Evolutionary conservation across 2,797 vertebrate species (phyloP).

Genomic region (Danio kyathit): DNA sequence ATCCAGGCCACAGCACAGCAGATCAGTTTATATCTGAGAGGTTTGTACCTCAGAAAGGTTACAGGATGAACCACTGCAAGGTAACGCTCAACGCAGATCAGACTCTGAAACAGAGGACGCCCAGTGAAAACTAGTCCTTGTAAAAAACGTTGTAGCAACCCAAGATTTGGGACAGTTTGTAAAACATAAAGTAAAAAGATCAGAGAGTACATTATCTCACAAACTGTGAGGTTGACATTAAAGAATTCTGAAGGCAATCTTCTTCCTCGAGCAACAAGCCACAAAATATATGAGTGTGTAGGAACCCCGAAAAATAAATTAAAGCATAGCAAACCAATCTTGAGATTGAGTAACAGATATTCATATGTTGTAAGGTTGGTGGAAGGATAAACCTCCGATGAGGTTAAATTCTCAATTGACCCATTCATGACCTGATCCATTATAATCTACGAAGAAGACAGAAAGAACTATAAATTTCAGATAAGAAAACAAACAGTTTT

Average conservation of each 20-base stretch:
- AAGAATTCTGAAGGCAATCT: constrained; percentile 12
- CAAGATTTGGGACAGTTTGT: neutral
- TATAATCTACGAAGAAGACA: constrained; percentile 1
- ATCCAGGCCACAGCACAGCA: neutral
- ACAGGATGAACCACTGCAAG: neutral
- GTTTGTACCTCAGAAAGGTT: constrained; percentile 7
- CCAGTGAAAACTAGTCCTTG: neutral
- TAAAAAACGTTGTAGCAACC: neutral
- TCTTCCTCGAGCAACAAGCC: neutral
- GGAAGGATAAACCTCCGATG: neutral
- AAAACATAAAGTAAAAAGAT: neutral
- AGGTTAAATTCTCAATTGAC: constrained; percentile 1
- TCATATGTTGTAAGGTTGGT: too few relatives aligned
- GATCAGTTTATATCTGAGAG: constrained; percentile 36
- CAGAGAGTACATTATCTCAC: neutral
- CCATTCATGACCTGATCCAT: neutral
- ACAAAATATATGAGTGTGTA: constrained; percentile 4
- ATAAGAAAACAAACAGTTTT: neutral
- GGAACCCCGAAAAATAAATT: constrained; percentile 6
- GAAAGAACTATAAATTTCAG: neutral
- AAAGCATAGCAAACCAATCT: neutral
- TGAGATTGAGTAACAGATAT: neutral
- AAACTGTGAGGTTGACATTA: constrained; percentile 11
- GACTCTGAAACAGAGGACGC: neutral
- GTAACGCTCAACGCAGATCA: constrained; percentile 41